Evolutionary conservation across 37 sponge, comb jelly and placozoan genomes (phyloP).

Genomic region (Eunapius fragilis): DNA sequence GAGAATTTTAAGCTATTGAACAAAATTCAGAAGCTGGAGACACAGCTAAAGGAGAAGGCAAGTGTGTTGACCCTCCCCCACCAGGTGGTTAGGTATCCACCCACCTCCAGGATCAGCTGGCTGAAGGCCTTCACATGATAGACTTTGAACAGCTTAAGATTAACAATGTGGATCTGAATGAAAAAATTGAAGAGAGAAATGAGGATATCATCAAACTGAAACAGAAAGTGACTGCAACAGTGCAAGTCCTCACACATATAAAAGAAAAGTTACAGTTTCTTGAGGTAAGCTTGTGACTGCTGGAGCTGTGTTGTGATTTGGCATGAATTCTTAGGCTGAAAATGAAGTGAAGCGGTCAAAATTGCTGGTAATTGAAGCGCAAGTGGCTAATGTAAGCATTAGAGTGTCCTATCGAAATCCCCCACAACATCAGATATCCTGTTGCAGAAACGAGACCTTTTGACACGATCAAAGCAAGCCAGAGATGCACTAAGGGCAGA

Average conservation of each 20-base stretch:
- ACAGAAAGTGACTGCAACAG: slow-evolving; percentile 92
- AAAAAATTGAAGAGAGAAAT: slow-evolving; percentile 98
- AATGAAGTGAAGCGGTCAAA: slow-evolving; percentile 44
- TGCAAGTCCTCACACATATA: slow-evolving; percentile 97
- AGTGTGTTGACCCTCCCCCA: neutral
- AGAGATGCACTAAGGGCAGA: slow-evolving; percentile 87
- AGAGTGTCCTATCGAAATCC: neutral
- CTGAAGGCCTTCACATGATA: slow-evolving; percentile 96
- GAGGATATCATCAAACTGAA: slow-evolving; percentile 92
- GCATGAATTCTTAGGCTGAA: slow-evolving; percentile 57
- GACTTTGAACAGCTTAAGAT: slow-evolving; percentile 99
- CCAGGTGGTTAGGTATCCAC: neutral
- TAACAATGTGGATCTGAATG: slow-evolving; percentile 94
- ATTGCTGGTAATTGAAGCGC: slow-evolving; percentile 59
- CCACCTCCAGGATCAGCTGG: slow-evolving; percentile 79
- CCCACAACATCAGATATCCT: neutral
- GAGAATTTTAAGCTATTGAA: slow-evolving; percentile 92
- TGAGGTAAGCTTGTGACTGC: slow-evolving; percentile 40
- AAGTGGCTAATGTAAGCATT: slow-evolving; percentile 57
- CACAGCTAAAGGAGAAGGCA: slow-evolving; percentile 85
- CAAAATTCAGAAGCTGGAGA: slow-evolving; percentile 82
- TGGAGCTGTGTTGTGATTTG: neutral
- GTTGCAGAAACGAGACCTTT: slow-evolving; percentile 82
- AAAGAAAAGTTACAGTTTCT: slow-evolving; percentile 98
- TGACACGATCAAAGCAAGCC: slow-evolving; percentile 91